Conservation (phyloP, 2,113 vertebrate genomes). For the Rynchops niger region DNA sequence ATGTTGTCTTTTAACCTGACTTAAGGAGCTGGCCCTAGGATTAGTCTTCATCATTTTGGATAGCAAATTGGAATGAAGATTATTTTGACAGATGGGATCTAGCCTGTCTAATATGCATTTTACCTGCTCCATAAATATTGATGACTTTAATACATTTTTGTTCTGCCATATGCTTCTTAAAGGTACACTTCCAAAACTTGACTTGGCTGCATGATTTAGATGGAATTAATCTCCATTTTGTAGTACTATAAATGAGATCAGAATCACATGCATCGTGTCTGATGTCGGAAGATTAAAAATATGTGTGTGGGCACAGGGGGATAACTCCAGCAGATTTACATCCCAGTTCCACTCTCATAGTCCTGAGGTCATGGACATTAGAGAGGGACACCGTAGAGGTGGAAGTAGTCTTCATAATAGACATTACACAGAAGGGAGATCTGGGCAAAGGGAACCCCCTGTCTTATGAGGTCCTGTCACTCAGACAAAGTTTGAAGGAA, state of each 20-base stretch:
- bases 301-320: neutral
- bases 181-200: constrained; percentile 49
- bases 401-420: neutral
- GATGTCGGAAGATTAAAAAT: neutral
- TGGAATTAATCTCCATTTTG: constrained; percentile 57
- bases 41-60: constrained; percentile 42
- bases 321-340: neutral
- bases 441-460: neutral
- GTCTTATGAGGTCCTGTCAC: neutral
- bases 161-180: constrained; percentile 59
- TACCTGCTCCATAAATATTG: constrained; percentile 71
- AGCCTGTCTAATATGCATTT: constrained; percentile 56
- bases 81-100: constrained; percentile 66
- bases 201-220: constrained; percentile 12
- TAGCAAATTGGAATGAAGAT: constrained; percentile 41
- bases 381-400: neutral
- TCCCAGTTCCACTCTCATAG: neutral
- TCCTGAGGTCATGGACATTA: neutral
- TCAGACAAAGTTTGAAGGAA: neutral
- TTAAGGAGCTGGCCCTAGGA: constrained; percentile 49
- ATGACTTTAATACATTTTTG: constrained; percentile 57
- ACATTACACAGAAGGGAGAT: neutral
- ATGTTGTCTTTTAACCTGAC: constrained; percentile 51
- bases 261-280: neutral
- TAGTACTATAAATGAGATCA: neutral